Base-by-base conservation (phyloP, 1,140 invertebrate genomes). In the Fopius arisanus region DNA sequence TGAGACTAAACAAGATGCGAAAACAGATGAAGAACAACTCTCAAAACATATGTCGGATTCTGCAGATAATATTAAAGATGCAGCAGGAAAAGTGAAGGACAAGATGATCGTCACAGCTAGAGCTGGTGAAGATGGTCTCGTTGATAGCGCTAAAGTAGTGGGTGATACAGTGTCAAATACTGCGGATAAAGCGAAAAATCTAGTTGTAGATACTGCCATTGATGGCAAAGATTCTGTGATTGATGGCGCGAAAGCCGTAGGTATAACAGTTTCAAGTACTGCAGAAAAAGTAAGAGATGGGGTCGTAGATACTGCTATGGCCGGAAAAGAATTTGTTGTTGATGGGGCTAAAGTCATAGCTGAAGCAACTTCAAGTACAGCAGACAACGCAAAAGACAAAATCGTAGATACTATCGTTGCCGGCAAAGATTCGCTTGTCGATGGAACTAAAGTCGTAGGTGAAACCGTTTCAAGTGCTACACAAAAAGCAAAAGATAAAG, bases 31-130 rank as follows among this genome's bases (percentile, higher is more conserved):
- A 23, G 71, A 33, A 9, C 41, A 12, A 66, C 37, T 19, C 62
- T 70, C 31, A 31, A 72, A 62, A 77, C 10, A 73, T 19, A 12
- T 67, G 0, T 28, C 29, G 0, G 70, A 71, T 33, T 19, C 19
- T 21, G 62, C 63, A 5, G 33, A 41, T 62, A 48, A 29, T 41
- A 0, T 72, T 12, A 28, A 21, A 10, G 21, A 69, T 12, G 67
- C 23, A 33, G 54, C 80, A 67, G 72, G 78, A 31, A 48, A 37
- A 19, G 48, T 41, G n/a, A 68, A 75, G 65, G 48, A 51, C 4
- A 23, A 75, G 28, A 51, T 73, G 3, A 73, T 69, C 29, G 26
- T 48, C 12, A 63, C 63, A 19, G 28, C 41, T 37, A 26, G 28
- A 29, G 54, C 54, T 3, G 33, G 43, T 43, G 43, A 68, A 43